phyloP scores from a whole-genome alignment of 2,113 vertebrate genomes.

The Tricholaema leucomelas region DNA sequence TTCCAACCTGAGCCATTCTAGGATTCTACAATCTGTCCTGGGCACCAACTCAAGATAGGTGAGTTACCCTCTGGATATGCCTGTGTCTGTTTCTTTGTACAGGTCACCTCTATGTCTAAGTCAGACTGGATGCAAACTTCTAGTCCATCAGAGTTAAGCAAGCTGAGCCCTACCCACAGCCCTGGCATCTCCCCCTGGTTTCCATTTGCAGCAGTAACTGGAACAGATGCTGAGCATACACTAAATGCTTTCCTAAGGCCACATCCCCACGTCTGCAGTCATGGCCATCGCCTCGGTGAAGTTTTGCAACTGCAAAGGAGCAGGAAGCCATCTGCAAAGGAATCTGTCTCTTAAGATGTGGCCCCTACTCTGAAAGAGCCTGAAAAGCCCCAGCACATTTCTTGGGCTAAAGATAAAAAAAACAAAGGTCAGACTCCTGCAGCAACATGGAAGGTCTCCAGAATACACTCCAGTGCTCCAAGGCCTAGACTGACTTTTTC shows the following conservation, averaged over 20 bases:
- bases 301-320: constrained; percentile 46
- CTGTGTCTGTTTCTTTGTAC: neutral
- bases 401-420: constrained; percentile 36
- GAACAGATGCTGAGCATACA: constrained; percentile 60
- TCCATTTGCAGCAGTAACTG: constrained; percentile 42
- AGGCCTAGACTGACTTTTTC: constrained; percentile 47
- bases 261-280: constrained; percentile 60
- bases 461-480: constrained; percentile 13
- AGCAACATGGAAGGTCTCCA: constrained; percentile 45
- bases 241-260: constrained; percentile 64
- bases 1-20: no score
- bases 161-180: neutral
- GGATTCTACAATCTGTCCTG: neutral
- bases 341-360: constrained; percentile 41
- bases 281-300: constrained; percentile 37
- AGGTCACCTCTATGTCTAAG: neutral
- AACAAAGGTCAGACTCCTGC: constrained; percentile 28
- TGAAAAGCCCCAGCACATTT: constrained; percentile 40
- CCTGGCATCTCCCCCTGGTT: constrained; percentile 43
- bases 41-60: neutral
- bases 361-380: constrained; percentile 3
- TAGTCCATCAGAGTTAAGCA: neutral
- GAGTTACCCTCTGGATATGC: neutral
- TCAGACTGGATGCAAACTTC: neutral
- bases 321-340: constrained; percentile 49